Percentiles rank a stretch among this genome's conserved stretches.
Evolutionary conservation across 1,140 invertebrate species (phyloP).

Genomic region (Theocolax elegans): DNA sequence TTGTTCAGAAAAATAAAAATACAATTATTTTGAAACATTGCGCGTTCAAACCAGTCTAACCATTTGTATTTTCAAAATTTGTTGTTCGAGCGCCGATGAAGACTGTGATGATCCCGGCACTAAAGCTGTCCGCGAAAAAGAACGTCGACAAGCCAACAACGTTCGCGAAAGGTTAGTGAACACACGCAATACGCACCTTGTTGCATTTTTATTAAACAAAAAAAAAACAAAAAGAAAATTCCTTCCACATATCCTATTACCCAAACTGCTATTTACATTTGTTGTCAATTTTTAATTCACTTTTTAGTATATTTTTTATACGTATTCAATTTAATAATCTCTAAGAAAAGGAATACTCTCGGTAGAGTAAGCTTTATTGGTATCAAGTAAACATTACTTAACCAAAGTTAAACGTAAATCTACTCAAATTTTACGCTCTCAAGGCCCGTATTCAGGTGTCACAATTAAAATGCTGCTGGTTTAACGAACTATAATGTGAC

Average conservation of each 20-base stretch:
- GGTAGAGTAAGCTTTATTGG: too few species aligned
- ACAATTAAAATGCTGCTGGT: conserved; percentile 58
- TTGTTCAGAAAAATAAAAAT: too few species aligned
- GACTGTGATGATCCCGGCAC: conserved; percentile 85
- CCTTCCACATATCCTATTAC: neutral
- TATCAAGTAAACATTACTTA: too few species aligned
- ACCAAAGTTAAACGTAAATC: too few species aligned
- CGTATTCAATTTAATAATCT: neutral
- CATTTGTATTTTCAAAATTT: conserved; percentile 66
- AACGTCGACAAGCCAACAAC: conserved; percentile 97
- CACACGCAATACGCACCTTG: conserved; percentile 37
- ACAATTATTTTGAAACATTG: neutral
- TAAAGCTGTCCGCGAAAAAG: conserved; percentile 94
- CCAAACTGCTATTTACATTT: conserved; percentile 11
- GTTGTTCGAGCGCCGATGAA: conserved; percentile 81
- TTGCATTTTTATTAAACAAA: conserved; percentile 25
- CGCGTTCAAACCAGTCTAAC: conserved; percentile 53
- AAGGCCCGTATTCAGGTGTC: conserved; percentile 55
- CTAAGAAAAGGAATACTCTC: neutral
- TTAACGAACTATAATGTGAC: conserved; percentile 48
- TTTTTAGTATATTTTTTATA: neutral
- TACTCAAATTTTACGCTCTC: conserved; percentile 13
- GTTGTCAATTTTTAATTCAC: neutral
- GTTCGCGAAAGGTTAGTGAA: conserved; percentile 92
- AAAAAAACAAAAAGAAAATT: conserved; percentile 14